Evolutionary conservation across 2,888 invertebrate species (phyloP), one percentile per base, ranked within the genome.

Genomic region (Acanthacorydalis orientalis): DNA sequence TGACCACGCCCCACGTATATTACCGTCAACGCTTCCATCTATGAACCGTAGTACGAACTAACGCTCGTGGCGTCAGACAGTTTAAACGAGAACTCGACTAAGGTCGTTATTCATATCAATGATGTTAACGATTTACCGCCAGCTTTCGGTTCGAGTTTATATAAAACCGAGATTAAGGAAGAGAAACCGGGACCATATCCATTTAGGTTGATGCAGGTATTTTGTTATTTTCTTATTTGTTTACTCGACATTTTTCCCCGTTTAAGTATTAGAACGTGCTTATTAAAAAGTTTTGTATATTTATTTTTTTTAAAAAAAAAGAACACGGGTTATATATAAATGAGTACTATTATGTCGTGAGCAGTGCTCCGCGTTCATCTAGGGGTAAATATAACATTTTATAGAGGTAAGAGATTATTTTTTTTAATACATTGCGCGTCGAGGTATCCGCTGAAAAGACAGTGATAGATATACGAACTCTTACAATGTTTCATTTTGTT

Each of bases 111-210:
- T 58, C 77, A 80, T 62, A 77, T 89, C 56, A 78, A 82, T 57
- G 89, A 91, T 68, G 83, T 86, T 61, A 91, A 91, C 71, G 92
- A 92, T 69, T 75, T 90, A 59, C 85, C 90, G 47, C 92, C 92
- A 32, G 76, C 75, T 56, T 86, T 87, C 68, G 75, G 79, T 53
- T 73, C 78, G 61, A 75, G 78, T 54, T 65, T 76, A 49, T 88
- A 87, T 71, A 67, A 77, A 60, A 77, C 81, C 44, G 75, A 77
- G 53, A 78, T 86, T 56, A 72, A 80, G 53, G 88, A 88, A 66
- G 87, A 87, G 67, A 75, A 77, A 57, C 66, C 69, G 47, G 79
- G 80, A 57, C 77, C 79, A 53, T 82, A 80, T 63, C 84, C 83
- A 50, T 72, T 73, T 59, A 64, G 67, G 60, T 75, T 84, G 51